These are phyloP conservation scores for Acropternis orthonyx DNA, from an alignment of 2,797 vertebrate genomes.

Conservation along the genomic window DNA sequence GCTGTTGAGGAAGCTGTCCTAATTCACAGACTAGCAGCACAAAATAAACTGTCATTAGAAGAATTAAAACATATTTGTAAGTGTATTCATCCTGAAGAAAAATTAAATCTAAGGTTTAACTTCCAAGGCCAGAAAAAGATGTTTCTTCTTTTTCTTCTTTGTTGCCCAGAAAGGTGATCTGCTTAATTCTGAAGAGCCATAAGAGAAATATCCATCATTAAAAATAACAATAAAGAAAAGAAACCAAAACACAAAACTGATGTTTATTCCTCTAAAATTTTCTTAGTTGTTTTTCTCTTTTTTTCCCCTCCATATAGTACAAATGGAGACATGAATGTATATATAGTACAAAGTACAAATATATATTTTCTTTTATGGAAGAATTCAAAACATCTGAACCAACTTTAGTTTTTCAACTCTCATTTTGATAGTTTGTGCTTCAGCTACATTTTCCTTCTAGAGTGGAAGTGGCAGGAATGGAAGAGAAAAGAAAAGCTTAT, in stretches of 20 bases:
- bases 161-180: not conserved
- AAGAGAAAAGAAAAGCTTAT: slow-evolving; percentile 40
- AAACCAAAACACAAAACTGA: not conserved
- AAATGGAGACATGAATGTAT: not conserved
- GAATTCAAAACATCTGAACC: not conserved
- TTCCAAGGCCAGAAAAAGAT: not conserved
- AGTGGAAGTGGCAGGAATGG: not conserved
- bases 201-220: not conserved
- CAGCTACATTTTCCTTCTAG: not conserved
- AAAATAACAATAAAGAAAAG: not conserved
- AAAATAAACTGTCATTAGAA: not conserved
- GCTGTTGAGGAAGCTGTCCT: not conserved
- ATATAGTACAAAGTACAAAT: not conserved
- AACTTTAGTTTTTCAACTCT: not conserved
- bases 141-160: not conserved
- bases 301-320: not conserved
- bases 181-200: not conserved
- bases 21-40: not conserved
- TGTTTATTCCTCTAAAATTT: not conserved
- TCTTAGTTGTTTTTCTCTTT: not conserved
- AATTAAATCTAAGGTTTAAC: not conserved
- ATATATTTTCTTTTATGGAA: not conserved
- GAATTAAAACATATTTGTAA: not conserved
- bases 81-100: not conserved
- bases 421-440: slow-evolving; percentile 5